Percentiles rank a stretch among this genome's conserved stretches.
Evolutionary conservation across 2,797 vertebrate genomes (phyloP).

Genomic region (Gymnothorax reevesii): DNA sequence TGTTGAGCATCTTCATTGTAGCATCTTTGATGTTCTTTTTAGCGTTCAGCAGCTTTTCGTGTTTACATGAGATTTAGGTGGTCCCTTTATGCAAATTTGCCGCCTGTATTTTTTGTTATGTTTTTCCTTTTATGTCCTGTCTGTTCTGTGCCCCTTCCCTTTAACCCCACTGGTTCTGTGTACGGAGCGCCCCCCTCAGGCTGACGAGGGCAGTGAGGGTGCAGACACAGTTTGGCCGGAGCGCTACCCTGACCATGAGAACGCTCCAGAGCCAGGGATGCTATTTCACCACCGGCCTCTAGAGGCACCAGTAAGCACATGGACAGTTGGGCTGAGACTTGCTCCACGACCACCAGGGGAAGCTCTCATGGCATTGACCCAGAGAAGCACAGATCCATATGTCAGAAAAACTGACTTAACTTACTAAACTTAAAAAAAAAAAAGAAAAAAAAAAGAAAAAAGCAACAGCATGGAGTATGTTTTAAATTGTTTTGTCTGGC

Average conservation of each 20-base stretch:
- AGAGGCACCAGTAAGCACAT: conserved; percentile 76
- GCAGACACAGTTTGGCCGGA: conserved; percentile 62
- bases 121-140: conserved; percentile 43
- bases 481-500: not conserved
- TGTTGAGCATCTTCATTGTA: not conserved
- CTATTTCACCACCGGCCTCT: conserved; percentile 68
- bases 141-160: conserved; percentile 43
- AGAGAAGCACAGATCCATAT: conserved; percentile 13
- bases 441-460: not conserved
- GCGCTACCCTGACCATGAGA: conserved; percentile 64
- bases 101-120: conserved; percentile 51
- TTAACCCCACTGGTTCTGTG: conserved; percentile 31
- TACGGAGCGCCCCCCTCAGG: conserved; percentile 45
- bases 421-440: not conserved
- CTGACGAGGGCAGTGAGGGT: conserved; percentile 54
- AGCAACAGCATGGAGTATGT: not conserved
- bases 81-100: conserved; percentile 48
- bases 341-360: conserved; percentile 41
- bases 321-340: conserved; percentile 48
- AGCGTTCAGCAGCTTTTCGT: conserved; percentile 20
- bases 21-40: too few relatives aligned
- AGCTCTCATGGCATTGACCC: conserved; percentile 23
- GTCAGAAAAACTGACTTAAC: not conserved
- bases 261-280: conserved; percentile 68
- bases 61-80: conserved; percentile 36